Evolutionary conservation across 2,797 vertebrate genomes (phyloP), one percentile per base, ranked within the genome.

Genomic region (Argya squamiceps): DNA sequence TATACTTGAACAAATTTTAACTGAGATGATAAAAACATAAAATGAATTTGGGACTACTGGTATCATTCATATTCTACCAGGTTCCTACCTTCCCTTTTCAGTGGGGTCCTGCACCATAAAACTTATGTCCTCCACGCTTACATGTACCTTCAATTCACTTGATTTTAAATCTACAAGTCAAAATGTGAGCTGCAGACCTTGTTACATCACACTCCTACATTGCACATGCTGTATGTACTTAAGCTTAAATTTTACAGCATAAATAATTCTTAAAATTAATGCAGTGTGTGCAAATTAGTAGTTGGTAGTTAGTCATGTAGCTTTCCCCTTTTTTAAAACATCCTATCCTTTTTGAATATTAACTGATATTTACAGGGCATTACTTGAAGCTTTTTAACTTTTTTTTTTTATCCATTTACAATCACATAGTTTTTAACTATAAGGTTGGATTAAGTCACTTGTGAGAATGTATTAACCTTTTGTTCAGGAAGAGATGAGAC

Each of bases 401-500:
- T 68, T 36, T 82, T 83, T 92, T 92, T 92, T 53, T 90, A 91
- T 53, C 36, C 74, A 73, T 82, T 88, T 92, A 78, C 85, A 86
- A 67, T 76, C 74, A 58, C 27, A 60, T 56, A 5, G 41, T 78
- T 81, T 92, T 87, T 87, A 86, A 86, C 11, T 9, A 55, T 85
- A 75, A 78, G 29, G 60, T 68, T 93, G 77, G 87, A 93, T 90
- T 92, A 95, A 96, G 64, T 91, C 70, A 91, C 52, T 84, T 80
- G 58, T 76, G 49, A 67, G 91, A 96, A 94, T 91, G 55, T 59
- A 85, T 93, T 93, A 95, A 90, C 80, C 88, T 97, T 96, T 95
- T 95, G 91, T 95, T 97, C 83, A 92, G 95, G 86, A 95, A 80
- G 64, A 89, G 88, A 96, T 97, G 94, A 97, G 81, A 78, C 89